Conservation (phyloP, 2,888 invertebrate species). For the Sipha maydis region DNA sequence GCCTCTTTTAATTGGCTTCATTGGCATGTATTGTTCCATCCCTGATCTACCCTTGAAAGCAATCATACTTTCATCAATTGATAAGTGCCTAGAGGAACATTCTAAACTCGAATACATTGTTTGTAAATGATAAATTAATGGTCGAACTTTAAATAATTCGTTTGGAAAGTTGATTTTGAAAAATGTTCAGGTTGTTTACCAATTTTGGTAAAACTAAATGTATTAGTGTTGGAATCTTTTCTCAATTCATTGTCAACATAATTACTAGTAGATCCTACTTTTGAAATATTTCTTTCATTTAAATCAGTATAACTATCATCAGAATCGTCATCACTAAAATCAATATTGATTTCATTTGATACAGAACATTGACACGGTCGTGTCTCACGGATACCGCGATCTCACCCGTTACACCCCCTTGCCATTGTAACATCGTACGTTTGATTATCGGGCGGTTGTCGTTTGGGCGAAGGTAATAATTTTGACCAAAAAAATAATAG, state of each 20-base stretch:
- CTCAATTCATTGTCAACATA: too few relatives aligned
- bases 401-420: too few relatives aligned
- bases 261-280: not conserved
- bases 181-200: too few relatives aligned
- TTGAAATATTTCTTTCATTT: conserved; percentile 2
- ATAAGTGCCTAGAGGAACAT: not conserved
- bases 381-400: too few relatives aligned
- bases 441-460: too few relatives aligned
- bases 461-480: too few relatives aligned
- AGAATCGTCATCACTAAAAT: not conserved
- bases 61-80: conserved; percentile 63
- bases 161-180: not conserved
- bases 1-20: conserved; percentile 62
- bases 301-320: conserved; percentile 8
- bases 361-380: too few relatives aligned
- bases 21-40: conserved; percentile 46
- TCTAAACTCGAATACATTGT: not conserved
- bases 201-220: too few relatives aligned
- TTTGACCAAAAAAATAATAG: too few relatives aligned
- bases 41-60: conserved; percentile 51
- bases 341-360: too few relatives aligned
- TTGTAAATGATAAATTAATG: conserved; percentile 4
- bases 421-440: too few relatives aligned
- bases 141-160: conserved; percentile 27
- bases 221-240: too few relatives aligned